Conservation (phyloP, 2,113 vertebrate genomes). For the Connochaetes taurinus region DNA sequence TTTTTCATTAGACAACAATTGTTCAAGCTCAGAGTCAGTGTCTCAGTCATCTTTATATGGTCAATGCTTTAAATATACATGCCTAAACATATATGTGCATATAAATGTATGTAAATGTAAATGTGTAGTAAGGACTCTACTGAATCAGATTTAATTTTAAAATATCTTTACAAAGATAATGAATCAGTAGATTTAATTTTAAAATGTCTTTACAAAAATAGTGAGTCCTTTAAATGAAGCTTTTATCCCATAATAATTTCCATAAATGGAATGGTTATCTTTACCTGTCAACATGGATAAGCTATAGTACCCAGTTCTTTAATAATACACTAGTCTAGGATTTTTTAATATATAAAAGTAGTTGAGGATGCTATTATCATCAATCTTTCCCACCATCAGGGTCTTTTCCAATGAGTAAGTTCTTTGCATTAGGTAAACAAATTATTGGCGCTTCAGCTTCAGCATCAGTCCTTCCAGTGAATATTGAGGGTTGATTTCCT, state of each 20-base stretch:
- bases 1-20: neutral
- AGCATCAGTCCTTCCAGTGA: neutral
- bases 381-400: neutral
- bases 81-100: neutral
- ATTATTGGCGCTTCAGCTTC: neutral
- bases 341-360: neutral
- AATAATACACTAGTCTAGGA: neutral
- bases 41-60: neutral
- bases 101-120: neutral
- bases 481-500: neutral
- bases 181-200: neutral
- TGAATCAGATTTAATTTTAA: neutral
- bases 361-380: neutral
- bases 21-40: neutral
- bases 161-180: neutral
- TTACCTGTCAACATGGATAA: neutral
- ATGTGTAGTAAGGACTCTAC: neutral
- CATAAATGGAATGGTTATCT: neutral
- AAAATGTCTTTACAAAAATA: neutral
- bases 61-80: neutral
- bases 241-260: neutral
- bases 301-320: neutral
- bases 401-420: neutral
- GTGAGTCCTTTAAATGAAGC: neutral
- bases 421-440: neutral